Evolutionary conservation across 2,888 invertebrate species (phyloP).

Genomic region (Apamea crenata): DNA sequence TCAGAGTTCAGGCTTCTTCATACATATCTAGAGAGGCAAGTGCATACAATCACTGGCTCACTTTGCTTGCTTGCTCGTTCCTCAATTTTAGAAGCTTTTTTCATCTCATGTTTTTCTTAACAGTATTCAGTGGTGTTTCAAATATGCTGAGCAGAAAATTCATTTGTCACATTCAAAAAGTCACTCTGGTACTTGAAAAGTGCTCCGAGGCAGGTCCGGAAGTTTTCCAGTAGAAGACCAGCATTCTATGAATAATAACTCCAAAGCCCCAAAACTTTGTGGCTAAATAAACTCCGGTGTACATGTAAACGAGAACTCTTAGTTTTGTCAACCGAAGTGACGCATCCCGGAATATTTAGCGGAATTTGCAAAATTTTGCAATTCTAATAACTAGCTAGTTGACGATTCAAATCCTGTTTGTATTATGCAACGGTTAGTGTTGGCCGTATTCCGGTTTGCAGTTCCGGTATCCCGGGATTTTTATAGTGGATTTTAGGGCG

Average conservation of each 20-base stretch:
- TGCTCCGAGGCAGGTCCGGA: background rate
- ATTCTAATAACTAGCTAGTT: slow-evolving; percentile 68
- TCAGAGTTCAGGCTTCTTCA: background rate
- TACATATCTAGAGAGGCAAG: background rate
- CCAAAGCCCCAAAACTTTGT: slow-evolving; percentile 43
- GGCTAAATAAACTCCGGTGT: slow-evolving; percentile 35
- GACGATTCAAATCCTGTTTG: slow-evolving; percentile 65
- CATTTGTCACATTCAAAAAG: background rate
- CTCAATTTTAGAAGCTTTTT: no score
- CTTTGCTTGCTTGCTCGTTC: background rate
- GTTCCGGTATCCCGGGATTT: slow-evolving; percentile 42
- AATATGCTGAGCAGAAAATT: background rate
- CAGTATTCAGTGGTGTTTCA: background rate
- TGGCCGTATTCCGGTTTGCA: slow-evolving; percentile 33
- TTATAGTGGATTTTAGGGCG: slow-evolving; percentile 33
- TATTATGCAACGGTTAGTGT: slow-evolving; percentile 64
- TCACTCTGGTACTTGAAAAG: background rate
- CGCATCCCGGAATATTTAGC: slow-evolving; percentile 64
- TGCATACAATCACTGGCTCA: background rate
- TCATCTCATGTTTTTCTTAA: background rate
- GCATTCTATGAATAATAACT: slow-evolving; percentile 54
- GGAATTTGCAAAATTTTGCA: slow-evolving; percentile 68
- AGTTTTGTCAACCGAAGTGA: slow-evolving; percentile 60
- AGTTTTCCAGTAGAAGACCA: slow-evolving; percentile 4
- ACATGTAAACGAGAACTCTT: slow-evolving; percentile 42